A percentile compares a stretch with the other conserved stretches of the same genome.
Conservation (phyloP, 37 sponge, comb jelly and placozoan genomes). For the Aplysina aerophoba region DNA sequence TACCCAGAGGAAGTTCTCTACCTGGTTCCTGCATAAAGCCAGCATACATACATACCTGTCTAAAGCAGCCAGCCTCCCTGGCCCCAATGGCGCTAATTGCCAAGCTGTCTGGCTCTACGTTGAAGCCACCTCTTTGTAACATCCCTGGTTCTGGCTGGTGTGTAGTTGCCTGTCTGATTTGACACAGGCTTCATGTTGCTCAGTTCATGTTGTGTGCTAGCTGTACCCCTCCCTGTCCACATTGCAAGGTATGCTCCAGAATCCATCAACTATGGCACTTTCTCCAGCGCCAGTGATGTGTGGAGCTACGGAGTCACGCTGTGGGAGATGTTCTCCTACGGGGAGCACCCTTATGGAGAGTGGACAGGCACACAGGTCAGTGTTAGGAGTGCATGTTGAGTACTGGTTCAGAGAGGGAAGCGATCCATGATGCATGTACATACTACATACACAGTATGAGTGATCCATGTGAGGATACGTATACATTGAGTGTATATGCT, state of each 20-base stretch:
- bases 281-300: conserved; percentile 92
- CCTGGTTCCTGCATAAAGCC: no score
- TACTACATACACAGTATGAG: background rate
- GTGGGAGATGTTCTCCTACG: conserved; percentile 99
- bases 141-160: background rate
- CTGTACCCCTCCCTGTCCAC: no score
- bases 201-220: no score
- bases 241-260: conserved; percentile 95
- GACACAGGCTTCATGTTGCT: no score
- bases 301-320: conserved; percentile 99
- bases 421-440: no score
- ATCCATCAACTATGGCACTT: conserved; percentile 93
- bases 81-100: no score
- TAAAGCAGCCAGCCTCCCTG: no score
- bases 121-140: no score
- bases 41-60: no score
- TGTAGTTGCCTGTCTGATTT: background rate
- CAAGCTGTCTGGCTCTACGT: no score
- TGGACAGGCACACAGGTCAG: conserved; percentile 85
- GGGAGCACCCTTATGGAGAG: conserved; percentile 95
- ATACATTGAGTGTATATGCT: background rate
- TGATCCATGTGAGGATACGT: background rate
- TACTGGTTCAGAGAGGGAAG: background rate
- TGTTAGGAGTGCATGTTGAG: background rate
- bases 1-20: no score